These are phyloP conservation scores for Mastomys natalensis DNA, from an alignment of 2,113 vertebrate species.

Conservation along the genomic window DNA sequence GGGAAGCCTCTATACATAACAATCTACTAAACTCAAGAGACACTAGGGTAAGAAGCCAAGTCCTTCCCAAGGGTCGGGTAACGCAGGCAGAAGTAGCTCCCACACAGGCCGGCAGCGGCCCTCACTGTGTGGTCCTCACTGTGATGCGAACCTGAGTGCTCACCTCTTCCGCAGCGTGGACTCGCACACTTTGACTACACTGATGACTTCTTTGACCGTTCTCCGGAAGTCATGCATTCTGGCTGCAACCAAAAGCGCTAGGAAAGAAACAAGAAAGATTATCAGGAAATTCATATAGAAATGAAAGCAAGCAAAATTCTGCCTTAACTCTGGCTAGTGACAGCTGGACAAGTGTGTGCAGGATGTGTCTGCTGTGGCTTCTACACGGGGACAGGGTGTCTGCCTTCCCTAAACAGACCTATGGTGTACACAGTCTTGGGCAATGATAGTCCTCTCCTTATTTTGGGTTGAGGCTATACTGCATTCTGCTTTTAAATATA, in stretches of 20 bases:
- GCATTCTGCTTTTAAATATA: accelerated
- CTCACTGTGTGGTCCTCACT: too few species aligned
- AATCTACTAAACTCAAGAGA: background rate
- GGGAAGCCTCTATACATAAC: background rate
- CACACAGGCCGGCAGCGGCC: background rate
- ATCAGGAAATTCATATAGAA: background rate
- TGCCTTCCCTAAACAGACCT: background rate
- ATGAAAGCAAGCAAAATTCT: background rate
- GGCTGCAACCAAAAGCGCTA: constrained; percentile 96
- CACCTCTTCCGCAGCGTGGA: constrained; percentile 95
- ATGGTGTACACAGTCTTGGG: background rate
- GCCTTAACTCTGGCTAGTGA: background rate
- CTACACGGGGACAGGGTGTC: background rate
- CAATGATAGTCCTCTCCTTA: background rate
- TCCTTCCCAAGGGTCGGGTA: background rate
- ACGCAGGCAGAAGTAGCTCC: background rate
- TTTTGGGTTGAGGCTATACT: background rate
- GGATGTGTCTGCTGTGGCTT: background rate
- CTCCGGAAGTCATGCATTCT: constrained; percentile 97
- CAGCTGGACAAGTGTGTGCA: accelerated
- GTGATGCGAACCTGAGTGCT: background rate
- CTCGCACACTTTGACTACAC: constrained; percentile 97
- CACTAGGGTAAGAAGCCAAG: background rate
- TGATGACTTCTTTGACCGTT: constrained; percentile 95
- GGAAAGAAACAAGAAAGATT: constrained; percentile 35